Percentiles rank a stretch among this genome's conserved stretches.
Conservation (phyloP, 2,797 vertebrate genomes). For the Carapus acus region DNA sequence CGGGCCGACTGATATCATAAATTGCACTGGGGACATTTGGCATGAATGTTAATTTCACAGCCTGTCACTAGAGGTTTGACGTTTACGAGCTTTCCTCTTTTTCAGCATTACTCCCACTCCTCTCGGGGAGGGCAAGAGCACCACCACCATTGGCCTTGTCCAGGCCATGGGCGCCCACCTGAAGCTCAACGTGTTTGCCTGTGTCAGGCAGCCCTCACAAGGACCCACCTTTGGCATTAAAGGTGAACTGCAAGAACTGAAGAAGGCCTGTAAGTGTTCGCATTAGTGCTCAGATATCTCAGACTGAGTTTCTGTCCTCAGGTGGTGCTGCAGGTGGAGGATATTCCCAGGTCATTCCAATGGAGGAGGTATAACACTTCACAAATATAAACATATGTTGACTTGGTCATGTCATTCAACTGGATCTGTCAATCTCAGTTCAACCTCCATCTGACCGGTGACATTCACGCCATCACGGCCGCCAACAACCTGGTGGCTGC, state of each 20-base stretch:
- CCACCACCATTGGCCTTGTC: slow-evolving; percentile 90
- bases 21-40: too few species aligned
- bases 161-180: slow-evolving; percentile 93
- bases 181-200: slow-evolving; percentile 89
- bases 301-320: slow-evolving; percentile 46
- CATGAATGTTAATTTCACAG: not conserved
- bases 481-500: slow-evolving; percentile 96
- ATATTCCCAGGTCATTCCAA: slow-evolving; percentile 96
- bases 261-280: not conserved
- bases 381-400: not conserved
- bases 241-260: slow-evolving; percentile 67
- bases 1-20: too few species aligned
- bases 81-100: slow-evolving; percentile 13
- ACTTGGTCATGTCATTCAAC: not conserved
- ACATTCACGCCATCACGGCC: slow-evolving; percentile 98
- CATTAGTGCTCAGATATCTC: not conserved
- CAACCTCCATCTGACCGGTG: slow-evolving; percentile 98
- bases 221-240: slow-evolving; percentile 99
- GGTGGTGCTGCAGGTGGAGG: slow-evolving; percentile 98
- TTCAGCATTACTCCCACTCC: slow-evolving; percentile 95
- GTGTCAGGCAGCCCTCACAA: slow-evolving; percentile 95
- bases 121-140: slow-evolving; percentile 96
- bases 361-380: slow-evolving; percentile 88
- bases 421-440: slow-evolving; percentile 72
- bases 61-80: not conserved